Evolutionary conservation across 1,140 invertebrate genomes (phyloP), one percentile per base, ranked within the genome.

Genomic region (Lepidurus apus): DNA sequence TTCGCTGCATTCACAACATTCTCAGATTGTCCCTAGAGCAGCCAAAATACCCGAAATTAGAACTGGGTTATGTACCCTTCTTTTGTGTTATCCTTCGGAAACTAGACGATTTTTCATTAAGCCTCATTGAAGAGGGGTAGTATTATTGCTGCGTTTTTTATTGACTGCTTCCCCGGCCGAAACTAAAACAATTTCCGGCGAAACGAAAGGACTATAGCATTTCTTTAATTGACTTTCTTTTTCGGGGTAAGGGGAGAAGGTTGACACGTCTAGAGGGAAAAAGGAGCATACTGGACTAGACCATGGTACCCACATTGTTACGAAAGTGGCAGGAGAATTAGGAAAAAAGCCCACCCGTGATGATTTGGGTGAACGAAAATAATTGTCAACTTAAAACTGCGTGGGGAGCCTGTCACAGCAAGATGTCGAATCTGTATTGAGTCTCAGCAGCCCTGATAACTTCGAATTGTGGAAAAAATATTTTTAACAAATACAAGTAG

Each of bases 391-490:
- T 34, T 34, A 34, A 34, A 34, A 34, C 34, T 34, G 34, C 34
- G 34, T 34, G 34, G 34, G 34, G 34, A 34, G 53, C 13, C 53
- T 65, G 53, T 65, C 53, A 65, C 53, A 65, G 53, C 53, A 65
- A 65, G 53, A 65, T 13, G 21, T 65, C 21, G 53, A 65, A 65
- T 65, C 21, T 47, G 17, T 65, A 65, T 65, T 65, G 17, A 65
- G 53, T 21, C 6, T 13, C 53, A 65, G 53, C 53, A 65, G 53
- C 53, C 53, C 53, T 65, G 53, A 65, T 65, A 65, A 47, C 45
- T 34, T 11, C 21, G 53, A n/a, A 17, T 65, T 65, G 17, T n/a
- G 53, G 53, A 65, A 21, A 65, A 65, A 65, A 21, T 65, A 21
- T 13, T 21, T n/a, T 13, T 8, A 21, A n/a, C 9, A 21, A 65